Evolutionary conservation across 1,140 invertebrate genomes (phyloP), one percentile per base, ranked within the genome.

Genomic region (Drosophila kurseongensis): DNA sequence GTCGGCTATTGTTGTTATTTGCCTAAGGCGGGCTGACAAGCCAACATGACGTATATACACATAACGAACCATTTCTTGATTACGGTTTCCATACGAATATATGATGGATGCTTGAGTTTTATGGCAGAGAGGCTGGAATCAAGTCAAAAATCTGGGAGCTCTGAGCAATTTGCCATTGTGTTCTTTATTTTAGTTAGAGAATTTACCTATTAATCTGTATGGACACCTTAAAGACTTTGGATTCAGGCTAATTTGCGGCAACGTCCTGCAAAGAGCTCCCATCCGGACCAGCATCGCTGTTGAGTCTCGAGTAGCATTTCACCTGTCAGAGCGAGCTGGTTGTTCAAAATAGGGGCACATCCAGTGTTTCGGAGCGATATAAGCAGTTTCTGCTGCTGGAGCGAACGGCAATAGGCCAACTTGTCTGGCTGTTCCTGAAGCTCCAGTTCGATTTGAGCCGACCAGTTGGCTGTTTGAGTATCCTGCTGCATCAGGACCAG

Each of bases 11-110:
- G 61, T 73, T 63, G 52, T 62, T 50, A 35, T 59, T 66, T 67
- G 42, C 48, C 44, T n/a, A 23, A 45, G 48, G 48, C 71, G n/a
- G 4, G 18, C 55, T 38, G 47, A 56, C 73, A 52, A 52, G 52
- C 56, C 38, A 45, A 54, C 50, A 67, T 66, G 63, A 60, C 52
- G 36, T 57, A 16, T 52, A 45, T 27, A 16, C 16, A 48, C 10
- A 69, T 44, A 48, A 52, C n/a, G 45, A 38, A 51, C 40, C 52
- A 27, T 42, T 50, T 32, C 59, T 79, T 85, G 81, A 78, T 80
- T 85, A 71, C 81, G 81, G 81, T 80, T 80, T 67, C 62, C 72
- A 27, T 41, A 27, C 48, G 63, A 62, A 56, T 74, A 63, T 67
- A 62, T 62, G 78, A 77, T 81, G 66, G 40, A 48, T 65, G 74